Evolutionary conservation across 2,888 invertebrate genomes (phyloP), one percentile per base, ranked within the genome.

Genomic region (Amphipyra tragopoginis): DNA sequence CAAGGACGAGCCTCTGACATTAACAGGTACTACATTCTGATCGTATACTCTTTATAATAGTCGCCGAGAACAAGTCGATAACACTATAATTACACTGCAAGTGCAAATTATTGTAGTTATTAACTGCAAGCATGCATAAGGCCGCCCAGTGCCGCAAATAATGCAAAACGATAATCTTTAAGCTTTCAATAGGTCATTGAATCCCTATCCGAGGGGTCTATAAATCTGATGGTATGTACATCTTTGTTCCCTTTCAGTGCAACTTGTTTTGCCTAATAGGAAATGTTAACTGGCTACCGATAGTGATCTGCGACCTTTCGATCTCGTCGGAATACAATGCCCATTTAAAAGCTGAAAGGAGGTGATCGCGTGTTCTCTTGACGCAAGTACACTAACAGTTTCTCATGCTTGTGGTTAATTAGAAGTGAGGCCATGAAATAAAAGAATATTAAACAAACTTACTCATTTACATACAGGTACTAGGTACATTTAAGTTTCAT

Each of bases 281-380:
- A 76, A 76, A 78, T 77, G 72, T 76, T 72, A 65, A 76, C 55
- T 53, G 53, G 60, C 66, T 64, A 52, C 65, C 51, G 72, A 78
- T 76, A 67, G 58, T 44, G 47, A 76, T 76, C 72, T 15, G 21
- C 58, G 57, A 78, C 76, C 72, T 76, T 72, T 76, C 51, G 49
- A 59, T 53, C 39, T 60, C 21, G 64, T 61, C 40, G 29, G 42
- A 75, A 63, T 33, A 73, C 71, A 77, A 72, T 73, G 63, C 65
- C 66, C 61, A 75, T 68, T 76, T 72, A 66, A 60, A 75, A 73
- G 62, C 52, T 59, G 63, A 59, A 65, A 62, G 74, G 74, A 69
- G 72, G 67, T 65, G 76, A 80, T 73, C 65, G 72, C 66, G 15
- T 62, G 48, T 54, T 62, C 21, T 48, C 7, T 54, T 43, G 10